Conservation (phyloP, 2,888 invertebrate species). For the Papilio demoleus region DNA sequence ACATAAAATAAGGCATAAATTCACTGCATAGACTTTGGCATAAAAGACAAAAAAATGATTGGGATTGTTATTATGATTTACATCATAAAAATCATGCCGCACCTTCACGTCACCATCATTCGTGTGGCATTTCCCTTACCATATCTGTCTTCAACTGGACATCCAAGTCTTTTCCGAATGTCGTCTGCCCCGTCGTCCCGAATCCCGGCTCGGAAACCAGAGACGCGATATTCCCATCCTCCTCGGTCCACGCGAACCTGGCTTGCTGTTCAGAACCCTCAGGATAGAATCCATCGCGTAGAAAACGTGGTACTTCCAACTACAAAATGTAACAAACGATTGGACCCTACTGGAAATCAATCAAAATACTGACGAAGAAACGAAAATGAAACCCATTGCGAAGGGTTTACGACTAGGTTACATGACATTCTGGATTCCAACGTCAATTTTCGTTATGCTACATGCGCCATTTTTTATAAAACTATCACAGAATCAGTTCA, state of each 20-base stretch:
- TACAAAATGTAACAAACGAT: background rate
- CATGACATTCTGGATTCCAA: too few species aligned
- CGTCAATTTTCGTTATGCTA: too few species aligned
- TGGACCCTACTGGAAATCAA: background rate
- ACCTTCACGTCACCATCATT: background rate
- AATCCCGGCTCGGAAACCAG: conserved; percentile 76
- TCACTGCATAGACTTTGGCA: background rate
- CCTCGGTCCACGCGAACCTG: conserved; percentile 77
- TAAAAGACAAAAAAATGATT: background rate
- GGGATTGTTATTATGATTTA: background rate
- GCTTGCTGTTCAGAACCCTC: conserved; percentile 69
- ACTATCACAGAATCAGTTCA: background rate
- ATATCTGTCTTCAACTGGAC: conserved; percentile 65
- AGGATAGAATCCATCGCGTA: conserved; percentile 71
- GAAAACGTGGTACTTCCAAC: conserved; percentile 60
- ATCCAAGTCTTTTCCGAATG: conserved; percentile 72
- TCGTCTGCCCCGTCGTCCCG: conserved; percentile 69
- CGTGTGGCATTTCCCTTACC: conserved; percentile 26
- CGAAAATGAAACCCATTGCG: too few species aligned
- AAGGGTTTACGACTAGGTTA: too few species aligned
- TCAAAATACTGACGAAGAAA: too few species aligned
- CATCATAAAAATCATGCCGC: background rate
- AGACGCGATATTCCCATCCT: conserved; percentile 74
- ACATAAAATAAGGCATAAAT: too few species aligned
- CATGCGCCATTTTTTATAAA: background rate